phyloP scores from a whole-genome alignment of 2,113 vertebrate species.

The Zapornia atra region DNA sequence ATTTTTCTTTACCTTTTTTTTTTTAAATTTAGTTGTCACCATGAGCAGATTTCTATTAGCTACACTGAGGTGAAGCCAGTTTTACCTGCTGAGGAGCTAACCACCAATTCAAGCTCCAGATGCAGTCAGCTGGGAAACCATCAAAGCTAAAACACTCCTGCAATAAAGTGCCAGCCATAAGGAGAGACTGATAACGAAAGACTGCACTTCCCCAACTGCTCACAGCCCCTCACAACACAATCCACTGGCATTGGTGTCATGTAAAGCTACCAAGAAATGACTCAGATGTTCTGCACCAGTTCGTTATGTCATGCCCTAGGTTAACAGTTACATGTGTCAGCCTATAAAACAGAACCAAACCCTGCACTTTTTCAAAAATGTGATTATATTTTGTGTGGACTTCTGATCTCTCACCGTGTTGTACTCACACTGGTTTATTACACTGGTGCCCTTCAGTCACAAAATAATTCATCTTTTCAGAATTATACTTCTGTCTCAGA shows the following conservation, averaged over 20 bases:
- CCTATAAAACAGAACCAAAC: neutral
- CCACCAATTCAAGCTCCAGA: neutral
- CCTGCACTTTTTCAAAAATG: neutral
- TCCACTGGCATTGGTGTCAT: neutral
- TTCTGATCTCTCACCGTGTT: neutral
- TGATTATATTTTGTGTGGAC: neutral
- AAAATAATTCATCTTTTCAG: neutral
- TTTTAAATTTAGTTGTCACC: neutral
- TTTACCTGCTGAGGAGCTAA: neutral
- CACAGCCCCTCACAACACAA: neutral
- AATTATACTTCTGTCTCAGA: neutral
- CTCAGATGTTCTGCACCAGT: neutral
- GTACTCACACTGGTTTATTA: neutral
- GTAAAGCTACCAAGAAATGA: neutral
- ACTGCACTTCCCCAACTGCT: neutral
- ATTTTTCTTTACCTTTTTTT: neutral
- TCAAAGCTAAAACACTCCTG: neutral
- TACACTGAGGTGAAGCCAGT: neutral
- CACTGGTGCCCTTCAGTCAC: neutral
- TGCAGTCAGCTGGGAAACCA: constrained; percentile 6
- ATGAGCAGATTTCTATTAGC: neutral
- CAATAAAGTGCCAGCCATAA: neutral
- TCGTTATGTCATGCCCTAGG: neutral
- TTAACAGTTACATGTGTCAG: neutral
- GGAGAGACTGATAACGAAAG: neutral